phyloP scores from a whole-genome alignment of 2,888 invertebrate species.

The Rhogogaster chlorosoma region DNA sequence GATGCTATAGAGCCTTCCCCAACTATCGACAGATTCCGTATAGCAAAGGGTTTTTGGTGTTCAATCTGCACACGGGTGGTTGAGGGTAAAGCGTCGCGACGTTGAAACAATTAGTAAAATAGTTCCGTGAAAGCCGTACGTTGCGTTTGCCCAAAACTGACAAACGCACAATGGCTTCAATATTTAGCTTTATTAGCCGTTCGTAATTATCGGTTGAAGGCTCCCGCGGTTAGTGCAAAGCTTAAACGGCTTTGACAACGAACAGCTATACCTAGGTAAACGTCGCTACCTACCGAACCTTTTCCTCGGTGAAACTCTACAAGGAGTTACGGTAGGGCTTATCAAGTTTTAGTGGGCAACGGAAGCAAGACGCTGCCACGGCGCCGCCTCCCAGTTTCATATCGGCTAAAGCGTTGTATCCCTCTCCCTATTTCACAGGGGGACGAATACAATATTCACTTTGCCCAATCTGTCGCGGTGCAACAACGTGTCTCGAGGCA shows the following conservation, averaged over 20 bases:
- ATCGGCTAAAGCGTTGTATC: constrained; percentile 36
- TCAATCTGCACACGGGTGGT: not conserved
- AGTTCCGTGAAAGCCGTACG: not conserved
- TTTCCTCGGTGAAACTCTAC: constrained; percentile 36
- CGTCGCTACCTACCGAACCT: constrained; percentile 7
- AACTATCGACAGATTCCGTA: constrained; percentile 39
- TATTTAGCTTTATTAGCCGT: constrained; percentile 23
- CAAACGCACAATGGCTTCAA: constrained; percentile 44
- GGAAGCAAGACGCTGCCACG: constrained; percentile 41
- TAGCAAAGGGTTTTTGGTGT: constrained; percentile 28
- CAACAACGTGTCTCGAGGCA: not conserved
- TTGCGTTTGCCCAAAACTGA: constrained; percentile 3
- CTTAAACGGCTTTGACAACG: constrained; percentile 44
- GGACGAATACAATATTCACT: constrained; percentile 37
- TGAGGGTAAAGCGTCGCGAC: not conserved
- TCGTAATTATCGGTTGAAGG: constrained; percentile 34
- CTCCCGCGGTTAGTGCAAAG: constrained; percentile 30
- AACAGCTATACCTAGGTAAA: not conserved
- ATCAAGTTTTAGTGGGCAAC: constrained; percentile 49
- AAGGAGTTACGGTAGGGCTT: constrained; percentile 49
- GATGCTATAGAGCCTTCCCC: not conserved
- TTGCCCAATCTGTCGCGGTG: constrained; percentile 37
- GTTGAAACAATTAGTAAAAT: constrained; percentile 47
- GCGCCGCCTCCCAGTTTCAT: constrained; percentile 35
- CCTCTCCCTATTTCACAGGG: constrained; percentile 2